A percentile compares a stretch with the other conserved stretches of the same genome.
Evolutionary conservation across 2,797 vertebrate genomes (phyloP).

Genomic region (Bovichtus variegatus): DNA sequence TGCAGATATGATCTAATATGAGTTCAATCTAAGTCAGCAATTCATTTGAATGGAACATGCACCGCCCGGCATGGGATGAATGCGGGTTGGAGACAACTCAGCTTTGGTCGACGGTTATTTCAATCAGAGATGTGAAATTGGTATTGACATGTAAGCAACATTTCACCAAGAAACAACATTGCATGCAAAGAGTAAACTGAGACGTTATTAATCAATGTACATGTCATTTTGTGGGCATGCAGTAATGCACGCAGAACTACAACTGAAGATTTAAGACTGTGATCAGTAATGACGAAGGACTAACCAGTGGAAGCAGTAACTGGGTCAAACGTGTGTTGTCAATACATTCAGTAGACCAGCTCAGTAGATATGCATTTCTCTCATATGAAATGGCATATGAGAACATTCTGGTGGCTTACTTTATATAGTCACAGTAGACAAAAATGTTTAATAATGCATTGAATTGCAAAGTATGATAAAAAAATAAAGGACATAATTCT

Average conservation of each 20-base stretch:
- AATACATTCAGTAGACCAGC: background rate
- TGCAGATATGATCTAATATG: background rate
- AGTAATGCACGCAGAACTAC: background rate
- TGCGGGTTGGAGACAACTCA: background rate
- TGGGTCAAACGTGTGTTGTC: background rate
- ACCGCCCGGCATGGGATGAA: background rate
- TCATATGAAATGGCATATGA: slow-evolving; percentile 3
- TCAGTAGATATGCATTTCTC: background rate
- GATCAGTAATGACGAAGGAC: background rate
- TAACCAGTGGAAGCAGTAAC: slow-evolving; percentile 8
- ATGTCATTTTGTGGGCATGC: background rate
- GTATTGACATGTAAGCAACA: background rate
- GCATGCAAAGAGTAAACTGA: background rate
- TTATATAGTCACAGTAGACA: slow-evolving; percentile 7
- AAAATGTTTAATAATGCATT: background rate
- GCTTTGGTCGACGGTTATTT: no score
- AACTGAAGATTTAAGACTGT: background rate
- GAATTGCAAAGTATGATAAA: background rate
- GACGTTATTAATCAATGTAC: background rate
- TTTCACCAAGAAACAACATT: background rate
- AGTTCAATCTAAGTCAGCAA: background rate
- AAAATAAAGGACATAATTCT: slow-evolving; percentile 12
- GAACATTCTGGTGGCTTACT: slow-evolving; percentile 7
- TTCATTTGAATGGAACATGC: background rate
- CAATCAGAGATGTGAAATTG: background rate